Evolutionary conservation across 2,888 invertebrate genomes (phyloP).

Genomic region (Phalangium opilio): DNA sequence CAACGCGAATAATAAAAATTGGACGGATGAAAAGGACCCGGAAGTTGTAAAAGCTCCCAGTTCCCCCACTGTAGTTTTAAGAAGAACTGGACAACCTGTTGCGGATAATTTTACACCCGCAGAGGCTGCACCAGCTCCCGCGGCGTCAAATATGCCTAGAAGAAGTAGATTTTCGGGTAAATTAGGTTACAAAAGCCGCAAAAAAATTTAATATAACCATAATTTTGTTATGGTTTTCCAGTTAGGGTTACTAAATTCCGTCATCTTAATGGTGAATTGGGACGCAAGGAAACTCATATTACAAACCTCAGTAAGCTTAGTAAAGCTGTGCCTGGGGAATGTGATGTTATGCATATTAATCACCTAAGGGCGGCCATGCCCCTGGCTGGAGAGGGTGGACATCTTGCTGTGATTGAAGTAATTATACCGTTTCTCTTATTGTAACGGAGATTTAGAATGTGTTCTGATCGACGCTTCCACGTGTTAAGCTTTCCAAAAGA

Average conservation of each 20-base stretch:
- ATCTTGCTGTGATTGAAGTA: constrained; percentile 65
- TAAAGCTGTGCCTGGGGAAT: constrained; percentile 81
- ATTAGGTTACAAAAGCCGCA: too few species aligned
- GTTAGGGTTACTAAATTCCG: constrained; percentile 79
- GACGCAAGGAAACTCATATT: constrained; percentile 77
- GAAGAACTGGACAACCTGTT: too few species aligned
- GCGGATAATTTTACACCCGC: too few species aligned
- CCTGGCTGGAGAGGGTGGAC: constrained; percentile 74
- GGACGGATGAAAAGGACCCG: too few species aligned
- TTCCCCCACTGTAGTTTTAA: too few species aligned
- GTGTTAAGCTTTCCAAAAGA: constrained; percentile 1
- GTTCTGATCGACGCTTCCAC: neutral
- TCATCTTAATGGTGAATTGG: constrained; percentile 75
- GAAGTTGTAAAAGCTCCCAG: too few species aligned
- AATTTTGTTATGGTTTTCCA: constrained; percentile 25
- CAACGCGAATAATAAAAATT: too few species aligned
- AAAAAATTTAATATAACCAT: too few species aligned
- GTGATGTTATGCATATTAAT: constrained; percentile 85
- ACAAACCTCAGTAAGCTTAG: constrained; percentile 82
- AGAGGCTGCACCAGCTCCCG: too few species aligned
- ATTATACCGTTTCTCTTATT: constrained; percentile 2
- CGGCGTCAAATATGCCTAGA: too few species aligned
- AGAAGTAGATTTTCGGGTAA: too few species aligned
- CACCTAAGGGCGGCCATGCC: constrained; percentile 75
- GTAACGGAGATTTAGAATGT: too few species aligned